Conservation (phyloP, 2,888 invertebrate genomes). For the Gymnocheta viridis region DNA sequence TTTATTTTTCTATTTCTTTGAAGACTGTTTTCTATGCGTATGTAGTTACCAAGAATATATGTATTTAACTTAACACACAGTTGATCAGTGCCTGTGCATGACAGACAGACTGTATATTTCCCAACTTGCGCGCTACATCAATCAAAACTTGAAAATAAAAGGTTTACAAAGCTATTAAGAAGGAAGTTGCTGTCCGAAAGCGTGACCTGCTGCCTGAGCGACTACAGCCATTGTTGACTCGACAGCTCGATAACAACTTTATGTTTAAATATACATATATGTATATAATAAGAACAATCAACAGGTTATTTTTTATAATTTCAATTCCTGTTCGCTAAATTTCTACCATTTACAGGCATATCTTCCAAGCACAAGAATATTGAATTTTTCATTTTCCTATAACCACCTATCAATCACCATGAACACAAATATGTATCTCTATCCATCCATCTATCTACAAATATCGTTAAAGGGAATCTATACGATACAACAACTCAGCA, state of each 20-base stretch:
- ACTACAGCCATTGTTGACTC: constrained; percentile 64
- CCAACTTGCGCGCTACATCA: not conserved
- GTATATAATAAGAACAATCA: not conserved
- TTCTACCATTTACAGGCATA: constrained; percentile 63
- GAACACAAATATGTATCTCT: constrained; percentile 39
- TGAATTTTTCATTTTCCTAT: constrained; percentile 63
- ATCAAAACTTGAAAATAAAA: not conserved
- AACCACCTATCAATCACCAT: constrained; percentile 43
- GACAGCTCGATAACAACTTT: constrained; percentile 27
- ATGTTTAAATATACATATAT: not conserved
- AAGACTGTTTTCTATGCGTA: not conserved
- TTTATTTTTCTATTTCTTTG: constrained; percentile 35
- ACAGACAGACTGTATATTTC: no score
- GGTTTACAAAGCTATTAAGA: not conserved
- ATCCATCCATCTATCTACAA: constrained; percentile 60
- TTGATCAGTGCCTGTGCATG: constrained; percentile 69
- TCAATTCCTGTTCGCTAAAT: constrained; percentile 58
- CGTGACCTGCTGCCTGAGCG: constrained; percentile 38
- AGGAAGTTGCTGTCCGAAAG: not conserved
- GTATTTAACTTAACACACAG: constrained; percentile 65
- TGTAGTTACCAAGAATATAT: not conserved
- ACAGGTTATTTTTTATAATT: constrained; percentile 59
- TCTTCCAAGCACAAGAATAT: constrained; percentile 45
- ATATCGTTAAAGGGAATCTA: constrained; percentile 79
- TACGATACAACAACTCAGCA: constrained; percentile 75